phyloP scores from a whole-genome alignment of 2,797 vertebrate genomes.

The Poeciliopsis gracilis region DNA sequence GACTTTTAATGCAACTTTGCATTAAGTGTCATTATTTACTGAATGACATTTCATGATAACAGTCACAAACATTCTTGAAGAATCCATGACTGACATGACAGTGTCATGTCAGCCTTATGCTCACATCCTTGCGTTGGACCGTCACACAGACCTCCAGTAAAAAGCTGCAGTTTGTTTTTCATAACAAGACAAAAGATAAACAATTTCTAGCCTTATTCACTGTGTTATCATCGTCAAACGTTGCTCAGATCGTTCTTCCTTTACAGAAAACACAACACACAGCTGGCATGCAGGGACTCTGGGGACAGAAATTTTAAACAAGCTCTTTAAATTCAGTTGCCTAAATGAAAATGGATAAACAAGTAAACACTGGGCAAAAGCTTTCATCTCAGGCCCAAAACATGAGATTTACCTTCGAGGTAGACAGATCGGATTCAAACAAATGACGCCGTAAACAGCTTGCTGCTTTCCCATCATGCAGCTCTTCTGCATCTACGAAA shows the following conservation, averaged over 20 bases:
- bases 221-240: background rate
- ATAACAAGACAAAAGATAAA: background rate
- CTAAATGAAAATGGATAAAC: conserved; percentile 2
- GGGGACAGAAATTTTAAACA: background rate
- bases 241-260: background rate
- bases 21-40: too few relatives aligned
- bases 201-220: background rate
- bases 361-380: background rate
- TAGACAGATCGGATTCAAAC: conserved; percentile 13
- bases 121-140: background rate
- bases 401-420: conserved; percentile 14
- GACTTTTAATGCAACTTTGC: too few relatives aligned
- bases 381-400: conserved; percentile 10
- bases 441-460: conserved; percentile 22
- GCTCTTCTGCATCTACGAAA: conserved; percentile 36
- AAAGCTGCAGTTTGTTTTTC: background rate
- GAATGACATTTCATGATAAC: too few relatives aligned
- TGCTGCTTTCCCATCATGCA: conserved; percentile 28
- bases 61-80: too few relatives aligned
- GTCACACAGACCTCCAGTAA: background rate
- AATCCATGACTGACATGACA: too few relatives aligned
- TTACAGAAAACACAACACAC: background rate
- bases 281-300: background rate
- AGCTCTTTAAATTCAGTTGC: background rate
- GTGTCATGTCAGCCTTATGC: background rate